Evolutionary conservation across 2,113 vertebrate genomes (phyloP).

Genomic region (Casuarius casuarius): DNA sequence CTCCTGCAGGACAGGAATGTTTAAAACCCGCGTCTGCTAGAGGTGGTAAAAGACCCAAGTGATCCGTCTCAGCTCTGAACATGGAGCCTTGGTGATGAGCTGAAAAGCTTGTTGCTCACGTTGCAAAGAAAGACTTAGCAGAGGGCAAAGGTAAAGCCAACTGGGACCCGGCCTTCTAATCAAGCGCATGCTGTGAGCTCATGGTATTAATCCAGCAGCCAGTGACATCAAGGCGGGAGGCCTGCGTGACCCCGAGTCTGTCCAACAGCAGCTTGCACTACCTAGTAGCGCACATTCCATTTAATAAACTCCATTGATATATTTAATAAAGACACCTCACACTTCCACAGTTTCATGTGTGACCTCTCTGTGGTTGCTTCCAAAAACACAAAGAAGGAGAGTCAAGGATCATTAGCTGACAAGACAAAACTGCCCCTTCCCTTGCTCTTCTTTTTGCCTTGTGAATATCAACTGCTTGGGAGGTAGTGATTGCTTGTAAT

Average conservation of each 20-base stretch:
- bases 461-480: constrained; percentile 10
- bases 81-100: neutral
- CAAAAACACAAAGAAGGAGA: constrained; percentile 26
- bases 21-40: neutral
- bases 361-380: constrained; percentile 41
- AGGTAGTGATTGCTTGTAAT: neutral
- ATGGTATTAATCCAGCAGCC: neutral
- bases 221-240: neutral
- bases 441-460: constrained; percentile 2
- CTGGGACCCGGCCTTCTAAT: constrained; percentile 9
- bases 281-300: neutral
- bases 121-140: constrained; percentile 44
- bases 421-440: constrained; percentile 32
- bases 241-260: neutral
- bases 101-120: constrained; percentile 43
- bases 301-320: constrained; percentile 20
- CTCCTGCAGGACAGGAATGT: neutral
- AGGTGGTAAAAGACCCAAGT: neutral
- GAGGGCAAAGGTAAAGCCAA: constrained; percentile 25
- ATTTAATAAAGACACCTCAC: constrained; percentile 20
- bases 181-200: constrained; percentile 11
- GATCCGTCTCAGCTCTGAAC: neutral
- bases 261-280: neutral
- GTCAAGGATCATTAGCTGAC: constrained; percentile 59
- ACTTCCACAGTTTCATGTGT: constrained; percentile 11